Evolutionary conservation across 1,140 invertebrate genomes (phyloP).

Genomic region (Adoxophyes honmai): DNA sequence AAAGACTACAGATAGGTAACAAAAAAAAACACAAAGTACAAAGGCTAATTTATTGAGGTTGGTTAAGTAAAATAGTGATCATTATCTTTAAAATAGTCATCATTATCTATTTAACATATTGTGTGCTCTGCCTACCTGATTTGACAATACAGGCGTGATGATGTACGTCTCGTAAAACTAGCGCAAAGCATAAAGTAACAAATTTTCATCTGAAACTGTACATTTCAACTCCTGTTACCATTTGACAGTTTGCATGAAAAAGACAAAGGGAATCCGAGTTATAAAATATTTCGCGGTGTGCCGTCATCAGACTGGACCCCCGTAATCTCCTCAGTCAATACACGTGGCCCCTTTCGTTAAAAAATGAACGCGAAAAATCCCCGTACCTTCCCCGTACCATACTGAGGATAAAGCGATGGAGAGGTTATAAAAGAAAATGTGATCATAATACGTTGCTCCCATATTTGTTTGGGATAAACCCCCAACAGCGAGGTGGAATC

Average conservation of each 20-base stretch:
- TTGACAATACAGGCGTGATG: no score
- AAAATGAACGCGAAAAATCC: slow-evolving; percentile 36
- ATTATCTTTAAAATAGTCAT: no score
- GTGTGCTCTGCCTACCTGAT: no score
- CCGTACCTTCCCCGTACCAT: slow-evolving; percentile 28
- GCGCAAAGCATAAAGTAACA: no score
- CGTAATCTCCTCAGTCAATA: slow-evolving; percentile 30
- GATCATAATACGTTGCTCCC: slow-evolving; percentile 50
- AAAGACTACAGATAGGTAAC: no score
- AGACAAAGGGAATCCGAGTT: slow-evolving; percentile 37
- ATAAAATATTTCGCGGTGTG: slow-evolving; percentile 47
- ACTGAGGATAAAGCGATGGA: slow-evolving; percentile 33
- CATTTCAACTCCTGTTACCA: no score
- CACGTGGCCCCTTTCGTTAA: slow-evolving; percentile 32
- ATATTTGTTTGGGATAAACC: slow-evolving; percentile 43
- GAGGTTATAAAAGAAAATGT: slow-evolving; percentile 49
- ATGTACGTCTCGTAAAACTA: no score
- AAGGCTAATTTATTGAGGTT: no score
- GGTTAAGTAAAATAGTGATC: no score
- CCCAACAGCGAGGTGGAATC: slow-evolving; percentile 9
- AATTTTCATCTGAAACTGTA: no score
- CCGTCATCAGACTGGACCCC: slow-evolving; percentile 35
- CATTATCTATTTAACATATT: no score
- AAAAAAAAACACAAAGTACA: no score
- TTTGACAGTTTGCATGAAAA: not conserved